Conservation (phyloP, 1,140 invertebrate genomes). For the Artemia franciscana region DNA sequence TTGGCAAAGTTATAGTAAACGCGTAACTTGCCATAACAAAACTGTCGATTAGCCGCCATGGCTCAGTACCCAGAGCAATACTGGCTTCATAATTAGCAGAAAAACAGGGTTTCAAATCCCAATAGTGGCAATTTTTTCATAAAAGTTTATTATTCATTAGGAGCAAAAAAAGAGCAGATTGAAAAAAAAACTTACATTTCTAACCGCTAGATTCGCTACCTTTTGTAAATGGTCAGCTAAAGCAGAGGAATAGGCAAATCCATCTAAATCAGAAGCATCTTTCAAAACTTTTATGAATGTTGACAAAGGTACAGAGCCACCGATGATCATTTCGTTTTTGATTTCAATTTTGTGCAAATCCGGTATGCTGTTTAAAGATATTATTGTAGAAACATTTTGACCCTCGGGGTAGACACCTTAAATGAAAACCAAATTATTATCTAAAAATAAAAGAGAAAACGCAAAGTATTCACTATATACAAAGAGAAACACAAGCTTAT, state of each 20-base stretch:
- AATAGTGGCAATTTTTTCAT: too few relatives aligned
- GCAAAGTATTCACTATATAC: too few relatives aligned
- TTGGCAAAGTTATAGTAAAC: too few relatives aligned
- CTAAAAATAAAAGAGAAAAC: too few relatives aligned
- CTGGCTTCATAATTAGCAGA: too few relatives aligned
- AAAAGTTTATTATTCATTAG: not conserved
- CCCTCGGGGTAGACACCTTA: conserved; percentile 22
- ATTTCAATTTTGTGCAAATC: conserved; percentile 13
- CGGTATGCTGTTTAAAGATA: conserved; percentile 19
- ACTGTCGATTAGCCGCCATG: too few relatives aligned
- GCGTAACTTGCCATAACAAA: too few relatives aligned
- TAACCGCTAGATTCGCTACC: conserved; percentile 17
- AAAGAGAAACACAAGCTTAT: too few relatives aligned
- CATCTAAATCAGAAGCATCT: conserved; percentile 10
- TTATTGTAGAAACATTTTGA: conserved; percentile 19
- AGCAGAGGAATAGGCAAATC: conserved; percentile 14
- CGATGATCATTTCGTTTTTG: conserved; percentile 8
- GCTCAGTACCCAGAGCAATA: too few relatives aligned
- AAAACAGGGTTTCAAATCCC: too few relatives aligned
- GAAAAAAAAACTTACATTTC: conserved; percentile 16
- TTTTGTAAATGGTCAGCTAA: conserved; percentile 16
- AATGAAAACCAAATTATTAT: too few relatives aligned
- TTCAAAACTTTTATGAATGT: conserved; percentile 12
- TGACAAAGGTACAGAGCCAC: conserved; percentile 13
- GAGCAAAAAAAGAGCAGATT: not conserved